phyloP scores from a whole-genome alignment of 2,113 vertebrate genomes.

The Corapipo altera region DNA sequence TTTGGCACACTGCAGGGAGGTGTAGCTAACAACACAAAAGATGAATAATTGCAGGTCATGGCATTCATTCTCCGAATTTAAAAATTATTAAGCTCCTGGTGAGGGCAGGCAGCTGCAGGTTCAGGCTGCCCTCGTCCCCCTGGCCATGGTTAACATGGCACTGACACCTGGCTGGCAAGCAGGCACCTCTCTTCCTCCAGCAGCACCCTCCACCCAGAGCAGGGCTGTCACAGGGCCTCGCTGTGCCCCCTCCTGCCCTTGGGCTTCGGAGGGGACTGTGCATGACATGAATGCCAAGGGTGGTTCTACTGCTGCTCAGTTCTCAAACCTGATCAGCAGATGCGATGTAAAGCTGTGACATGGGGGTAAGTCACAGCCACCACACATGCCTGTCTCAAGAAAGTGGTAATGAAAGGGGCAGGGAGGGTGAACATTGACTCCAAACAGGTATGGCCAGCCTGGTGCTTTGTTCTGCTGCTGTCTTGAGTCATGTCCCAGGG shows the following conservation, averaged over 20 bases:
- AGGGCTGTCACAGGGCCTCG: rapidly evolving
- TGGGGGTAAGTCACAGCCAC: background rate
- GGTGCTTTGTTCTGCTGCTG: background rate
- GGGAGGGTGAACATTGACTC: rapidly evolving
- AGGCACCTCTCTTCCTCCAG: background rate
- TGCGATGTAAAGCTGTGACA: background rate
- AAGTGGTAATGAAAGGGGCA: background rate
- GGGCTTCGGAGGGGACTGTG: rapidly evolving
- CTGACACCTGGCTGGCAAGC: rapidly evolving
- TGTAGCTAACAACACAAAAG: constrained; percentile 51
- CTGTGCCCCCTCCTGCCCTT: rapidly evolving
- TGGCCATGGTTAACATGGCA: background rate
- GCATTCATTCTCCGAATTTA: constrained; percentile 20
- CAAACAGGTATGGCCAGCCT: background rate
- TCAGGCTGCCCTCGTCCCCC: background rate
- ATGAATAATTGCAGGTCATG: constrained; percentile 21
- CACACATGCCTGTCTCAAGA: rapidly evolving
- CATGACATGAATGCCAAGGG: rapidly evolving
- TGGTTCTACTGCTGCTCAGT: background rate
- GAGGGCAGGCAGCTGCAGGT: constrained; percentile 40
- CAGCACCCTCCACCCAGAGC: rapidly evolving
- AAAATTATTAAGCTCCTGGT: background rate
- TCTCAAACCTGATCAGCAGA: rapidly evolving
- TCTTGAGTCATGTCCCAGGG: background rate
- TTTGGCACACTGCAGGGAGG: background rate